These are phyloP conservation scores for Exephanes ischioxanthus DNA, from an alignment of 2,888 invertebrate genomes.

Conservation along the genomic window DNA sequence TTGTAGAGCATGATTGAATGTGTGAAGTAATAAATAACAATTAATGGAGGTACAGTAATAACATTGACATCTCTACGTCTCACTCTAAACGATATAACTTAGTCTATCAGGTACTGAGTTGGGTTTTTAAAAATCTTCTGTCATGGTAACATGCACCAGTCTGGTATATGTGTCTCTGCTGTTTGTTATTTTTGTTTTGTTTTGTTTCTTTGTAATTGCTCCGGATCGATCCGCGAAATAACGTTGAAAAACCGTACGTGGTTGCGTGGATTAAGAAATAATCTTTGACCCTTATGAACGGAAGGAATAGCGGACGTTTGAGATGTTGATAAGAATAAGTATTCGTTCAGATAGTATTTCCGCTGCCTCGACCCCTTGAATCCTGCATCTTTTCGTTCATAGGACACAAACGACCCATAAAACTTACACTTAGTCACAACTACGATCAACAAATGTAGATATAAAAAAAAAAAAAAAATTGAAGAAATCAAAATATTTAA, in stretches of 20 bases:
- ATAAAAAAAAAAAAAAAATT: conserved; percentile 2
- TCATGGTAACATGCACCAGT: conserved; percentile 85
- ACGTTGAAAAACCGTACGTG: conserved; percentile 52
- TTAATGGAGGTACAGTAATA: conserved; percentile 83
- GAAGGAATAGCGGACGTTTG: conserved; percentile 43
- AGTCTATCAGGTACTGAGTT: conserved; percentile 85
- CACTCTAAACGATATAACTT: conserved; percentile 84
- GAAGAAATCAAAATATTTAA: conserved; percentile 42
- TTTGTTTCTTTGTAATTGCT: conserved; percentile 27
- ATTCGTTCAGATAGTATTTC: conserved; percentile 31
- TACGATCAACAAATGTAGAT: conserved; percentile 61
- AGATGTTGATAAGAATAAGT: conserved; percentile 26
- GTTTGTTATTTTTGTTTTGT: conserved; percentile 57
- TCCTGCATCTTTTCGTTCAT: conserved; percentile 50
- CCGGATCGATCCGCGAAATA: conserved; percentile 57
- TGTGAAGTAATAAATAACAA: conserved; percentile 84
- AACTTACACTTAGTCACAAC: conserved; percentile 63
- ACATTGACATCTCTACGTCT: conserved; percentile 83
- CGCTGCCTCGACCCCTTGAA: conserved; percentile 18
- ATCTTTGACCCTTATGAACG: conserved; percentile 36
- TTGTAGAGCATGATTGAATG: conserved; percentile 79
- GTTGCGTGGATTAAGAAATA: conserved; percentile 39
- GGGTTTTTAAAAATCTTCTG: conserved; percentile 78
- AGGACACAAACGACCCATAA: conserved; percentile 31
- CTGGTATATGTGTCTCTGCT: conserved; percentile 79